These are phyloP conservation scores for Athalia rosae DNA, from an alignment of 2,888 invertebrate genomes.

Conservation along the genomic window DNA sequence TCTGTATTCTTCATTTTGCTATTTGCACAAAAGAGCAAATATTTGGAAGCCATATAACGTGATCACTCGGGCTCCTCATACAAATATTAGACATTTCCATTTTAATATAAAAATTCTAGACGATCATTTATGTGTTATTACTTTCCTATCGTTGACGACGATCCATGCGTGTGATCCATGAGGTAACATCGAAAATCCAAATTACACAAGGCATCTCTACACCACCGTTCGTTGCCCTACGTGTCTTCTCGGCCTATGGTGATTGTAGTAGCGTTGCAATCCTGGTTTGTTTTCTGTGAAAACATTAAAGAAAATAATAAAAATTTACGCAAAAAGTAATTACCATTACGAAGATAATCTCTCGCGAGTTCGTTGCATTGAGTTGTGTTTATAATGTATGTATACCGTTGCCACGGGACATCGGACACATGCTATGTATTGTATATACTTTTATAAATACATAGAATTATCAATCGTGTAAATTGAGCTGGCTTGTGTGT, in stretches of 20 bases:
- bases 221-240: slow-evolving; percentile 17
- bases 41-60: slow-evolving; percentile 47
- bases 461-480: slow-evolving; percentile 9
- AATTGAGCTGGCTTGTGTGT: not conserved
- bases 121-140: not conserved
- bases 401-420: not conserved
- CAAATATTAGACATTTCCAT: not conserved
- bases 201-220: not conserved
- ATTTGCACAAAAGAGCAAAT: slow-evolving; percentile 48
- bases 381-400: slow-evolving; percentile 14
- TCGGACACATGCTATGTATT: not conserved
- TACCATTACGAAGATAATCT: not conserved
- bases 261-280: slow-evolving; percentile 31
- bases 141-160: not conserved
- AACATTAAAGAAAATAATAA: not conserved
- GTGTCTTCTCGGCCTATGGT: slow-evolving; percentile 11
- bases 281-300: slow-evolving; percentile 24
- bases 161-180: not conserved
- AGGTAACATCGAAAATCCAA: not conserved
- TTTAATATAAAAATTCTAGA: not conserved
- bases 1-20: slow-evolving; percentile 45
- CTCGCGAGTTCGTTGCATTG: not conserved
- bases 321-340: not conserved
- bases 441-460: not conserved
- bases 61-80: slow-evolving; percentile 1